phyloP scores from a whole-genome alignment of 1,140 invertebrate genomes.

The Streblospio benedicti region DNA sequence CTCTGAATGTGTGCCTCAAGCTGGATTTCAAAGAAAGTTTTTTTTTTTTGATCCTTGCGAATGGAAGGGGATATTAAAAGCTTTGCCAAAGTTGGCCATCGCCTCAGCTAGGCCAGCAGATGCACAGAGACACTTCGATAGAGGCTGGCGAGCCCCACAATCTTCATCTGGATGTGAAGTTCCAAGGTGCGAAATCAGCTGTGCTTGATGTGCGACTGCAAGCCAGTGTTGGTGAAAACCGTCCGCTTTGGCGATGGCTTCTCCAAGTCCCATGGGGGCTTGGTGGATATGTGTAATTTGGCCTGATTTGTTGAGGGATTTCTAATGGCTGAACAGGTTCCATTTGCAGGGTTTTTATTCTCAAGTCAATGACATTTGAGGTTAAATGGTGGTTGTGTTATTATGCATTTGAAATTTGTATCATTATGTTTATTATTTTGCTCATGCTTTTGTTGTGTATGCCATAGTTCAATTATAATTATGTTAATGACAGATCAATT shows the following conservation, averaged over 20 bases:
- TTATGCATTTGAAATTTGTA: too few relatives aligned
- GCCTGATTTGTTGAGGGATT: too few relatives aligned
- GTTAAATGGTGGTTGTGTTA: too few relatives aligned
- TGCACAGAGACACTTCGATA: constrained; percentile 46
- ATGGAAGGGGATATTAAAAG: constrained; percentile 12
- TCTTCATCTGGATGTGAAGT: constrained; percentile 48
- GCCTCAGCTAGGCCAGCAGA: constrained; percentile 45
- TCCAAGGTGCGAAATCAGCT: constrained; percentile 42
- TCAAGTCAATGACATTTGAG: too few relatives aligned
- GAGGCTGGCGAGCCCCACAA: constrained; percentile 42
- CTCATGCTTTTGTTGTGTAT: too few relatives aligned
- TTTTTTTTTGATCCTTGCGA: constrained; percentile 46
- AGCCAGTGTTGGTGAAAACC: constrained; percentile 33
- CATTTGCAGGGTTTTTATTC: too few relatives aligned
- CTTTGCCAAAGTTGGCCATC: constrained; percentile 35
- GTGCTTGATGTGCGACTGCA: constrained; percentile 47
- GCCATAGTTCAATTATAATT: too few relatives aligned
- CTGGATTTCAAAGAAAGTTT: constrained; percentile 38
- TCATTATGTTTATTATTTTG: too few relatives aligned
- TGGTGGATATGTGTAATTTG: too few relatives aligned
- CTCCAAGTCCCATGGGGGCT: constrained; percentile 23
- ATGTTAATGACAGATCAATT: too few relatives aligned
- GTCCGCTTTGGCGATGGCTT: constrained; percentile 46
- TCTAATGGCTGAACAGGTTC: too few relatives aligned
- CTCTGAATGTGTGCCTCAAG: constrained; percentile 47